Evolutionary conservation across 2,888 invertebrate genomes (phyloP).

Genomic region (Synergus gifuensis): DNA sequence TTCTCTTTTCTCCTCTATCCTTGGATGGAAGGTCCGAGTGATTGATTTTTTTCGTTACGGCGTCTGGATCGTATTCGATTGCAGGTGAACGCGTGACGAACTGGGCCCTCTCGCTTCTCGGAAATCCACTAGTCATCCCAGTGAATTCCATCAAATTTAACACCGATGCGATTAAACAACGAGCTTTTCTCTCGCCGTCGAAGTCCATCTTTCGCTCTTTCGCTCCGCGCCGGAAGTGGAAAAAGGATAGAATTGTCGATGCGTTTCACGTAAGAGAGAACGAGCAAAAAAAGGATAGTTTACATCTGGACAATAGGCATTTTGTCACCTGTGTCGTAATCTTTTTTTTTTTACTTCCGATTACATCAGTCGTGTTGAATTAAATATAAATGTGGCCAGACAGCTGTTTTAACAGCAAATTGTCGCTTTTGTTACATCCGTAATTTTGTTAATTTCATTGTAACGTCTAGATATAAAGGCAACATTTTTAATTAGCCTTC

Average conservation of each 20-base stretch:
- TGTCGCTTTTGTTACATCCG: too few species aligned
- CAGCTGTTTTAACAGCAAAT: background rate
- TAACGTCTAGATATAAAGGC: too few species aligned
- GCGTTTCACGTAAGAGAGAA: constrained; percentile 24
- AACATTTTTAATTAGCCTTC: too few species aligned
- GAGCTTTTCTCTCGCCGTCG: background rate
- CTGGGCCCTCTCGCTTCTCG: constrained; percentile 10
- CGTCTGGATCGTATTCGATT: constrained; percentile 40
- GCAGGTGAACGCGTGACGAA: constrained; percentile 37
- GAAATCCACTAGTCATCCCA: constrained; percentile 15
- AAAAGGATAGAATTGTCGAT: constrained; percentile 29
- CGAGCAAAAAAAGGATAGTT: background rate
- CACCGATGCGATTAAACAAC: background rate
- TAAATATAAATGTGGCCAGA: background rate
- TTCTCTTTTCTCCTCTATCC: constrained; percentile 34
- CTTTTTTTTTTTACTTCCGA: background rate
- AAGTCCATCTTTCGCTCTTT: background rate
- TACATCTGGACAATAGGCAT: background rate
- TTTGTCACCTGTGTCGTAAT: constrained; percentile 13
- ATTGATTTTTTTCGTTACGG: constrained; percentile 40
- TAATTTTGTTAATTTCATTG: too few species aligned
- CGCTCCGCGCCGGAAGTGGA: constrained; percentile 25
- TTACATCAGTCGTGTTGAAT: constrained; percentile 2
- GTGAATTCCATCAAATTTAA: constrained; percentile 18
- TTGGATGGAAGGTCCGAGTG: constrained; percentile 38